Conservation (phyloP, 2,888 invertebrate genomes). For the Meliscaeva auricollis region DNA sequence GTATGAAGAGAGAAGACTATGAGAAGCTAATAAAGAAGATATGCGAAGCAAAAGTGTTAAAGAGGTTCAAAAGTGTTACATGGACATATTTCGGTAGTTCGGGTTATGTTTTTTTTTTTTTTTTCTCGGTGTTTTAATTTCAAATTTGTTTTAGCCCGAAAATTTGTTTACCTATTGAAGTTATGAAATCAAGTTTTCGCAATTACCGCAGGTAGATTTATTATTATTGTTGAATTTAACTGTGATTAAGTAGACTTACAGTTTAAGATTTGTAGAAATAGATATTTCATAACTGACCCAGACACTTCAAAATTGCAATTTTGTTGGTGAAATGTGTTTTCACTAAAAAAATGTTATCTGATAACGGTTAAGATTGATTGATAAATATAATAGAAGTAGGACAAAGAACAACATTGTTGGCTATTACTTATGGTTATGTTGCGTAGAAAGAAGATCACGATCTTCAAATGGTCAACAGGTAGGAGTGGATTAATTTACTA, state of each 20-base stretch:
- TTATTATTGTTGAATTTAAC: conserved; percentile 5
- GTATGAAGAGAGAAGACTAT: conserved; percentile 14
- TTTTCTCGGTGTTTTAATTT: conserved; percentile 39
- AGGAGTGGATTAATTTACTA: no score
- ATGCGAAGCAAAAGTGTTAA: conserved; percentile 40
- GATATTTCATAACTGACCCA: no score
- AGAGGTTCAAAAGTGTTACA: conserved; percentile 73
- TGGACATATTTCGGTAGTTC: conserved; percentile 74
- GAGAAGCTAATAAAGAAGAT: conserved; percentile 57
- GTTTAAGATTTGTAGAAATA: no score
- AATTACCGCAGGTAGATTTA: conserved; percentile 34
- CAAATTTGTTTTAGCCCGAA: conserved; percentile 40
- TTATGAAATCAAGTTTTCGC: conserved; percentile 51
- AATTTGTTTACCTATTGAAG: conserved; percentile 62
- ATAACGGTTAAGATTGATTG: no score
- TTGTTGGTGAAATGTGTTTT: no score
- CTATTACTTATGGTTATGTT: no score
- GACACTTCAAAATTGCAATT: no score
- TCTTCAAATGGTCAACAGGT: no score
- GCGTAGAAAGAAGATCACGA: no score
- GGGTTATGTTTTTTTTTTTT: conserved; percentile 30
- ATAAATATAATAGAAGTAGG: no score
- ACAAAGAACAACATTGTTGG: no score
- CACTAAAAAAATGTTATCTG: no score
- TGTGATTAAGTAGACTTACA: neutral